phyloP scores from a whole-genome alignment of 2,888 invertebrate genomes.

The Hypolimnas misippus region DNA sequence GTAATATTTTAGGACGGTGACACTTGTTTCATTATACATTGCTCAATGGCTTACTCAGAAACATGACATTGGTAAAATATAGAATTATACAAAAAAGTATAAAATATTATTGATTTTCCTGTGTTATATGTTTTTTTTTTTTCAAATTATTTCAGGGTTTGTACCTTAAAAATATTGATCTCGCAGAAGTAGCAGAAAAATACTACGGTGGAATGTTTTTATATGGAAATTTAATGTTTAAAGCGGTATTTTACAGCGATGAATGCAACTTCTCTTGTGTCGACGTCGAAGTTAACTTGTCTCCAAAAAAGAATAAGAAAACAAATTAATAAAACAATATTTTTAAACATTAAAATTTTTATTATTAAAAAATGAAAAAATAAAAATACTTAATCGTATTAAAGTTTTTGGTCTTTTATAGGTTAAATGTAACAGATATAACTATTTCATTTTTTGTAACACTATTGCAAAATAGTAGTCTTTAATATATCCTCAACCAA shows the following conservation, averaged over 20 bases:
- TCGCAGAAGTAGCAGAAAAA: conserved; percentile 48
- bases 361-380: background rate
- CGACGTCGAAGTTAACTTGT: conserved; percentile 48
- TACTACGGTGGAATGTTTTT: conserved; percentile 58
- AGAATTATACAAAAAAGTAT: no score
- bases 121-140: no score
- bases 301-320: conserved; percentile 46
- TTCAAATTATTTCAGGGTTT: conserved; percentile 57
- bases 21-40: no score
- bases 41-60: no score
- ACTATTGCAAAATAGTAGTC: no score
- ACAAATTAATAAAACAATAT: background rate
- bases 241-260: conserved; percentile 52
- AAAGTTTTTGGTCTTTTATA: no score
- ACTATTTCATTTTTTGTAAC: no score
- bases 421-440: no score
- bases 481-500: no score
- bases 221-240: conserved; percentile 55
- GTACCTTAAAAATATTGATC: conserved; percentile 48
- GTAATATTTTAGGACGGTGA: no score
- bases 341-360: background rate
- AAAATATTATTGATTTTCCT: no score
- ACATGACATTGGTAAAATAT: no score
- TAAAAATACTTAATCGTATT: background rate
- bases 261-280: conserved; percentile 61